Conservation (phyloP, 2,113 vertebrate species). For the Centropristis striata region DNA sequence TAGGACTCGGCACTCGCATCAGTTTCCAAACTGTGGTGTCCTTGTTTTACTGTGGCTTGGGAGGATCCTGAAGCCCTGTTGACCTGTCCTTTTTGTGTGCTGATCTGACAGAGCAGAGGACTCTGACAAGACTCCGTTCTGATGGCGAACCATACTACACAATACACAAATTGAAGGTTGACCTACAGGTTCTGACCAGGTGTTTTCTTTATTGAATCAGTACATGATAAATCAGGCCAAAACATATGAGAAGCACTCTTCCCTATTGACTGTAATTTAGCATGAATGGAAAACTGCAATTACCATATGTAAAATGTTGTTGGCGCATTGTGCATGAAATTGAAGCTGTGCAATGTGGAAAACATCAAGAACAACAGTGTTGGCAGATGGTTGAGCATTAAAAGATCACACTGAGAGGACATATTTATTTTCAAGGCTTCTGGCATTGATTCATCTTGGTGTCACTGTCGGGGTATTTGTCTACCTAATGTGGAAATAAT, state of each 20-base stretch:
- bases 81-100: too few species aligned
- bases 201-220: background rate
- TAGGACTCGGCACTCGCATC: too few species aligned
- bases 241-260: background rate
- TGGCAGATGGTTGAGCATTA: constrained; percentile 3
- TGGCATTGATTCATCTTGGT: constrained; percentile 1
- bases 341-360: constrained; percentile 28
- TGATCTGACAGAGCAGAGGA: too few species aligned
- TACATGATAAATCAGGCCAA: background rate
- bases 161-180: too few species aligned
- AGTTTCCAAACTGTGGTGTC: too few species aligned
- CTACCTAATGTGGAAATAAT: constrained; percentile 17
- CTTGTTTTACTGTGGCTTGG: too few species aligned
- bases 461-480: background rate
- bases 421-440: constrained; percentile 15
- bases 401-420: constrained; percentile 9
- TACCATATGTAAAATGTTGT: constrained; percentile 12
- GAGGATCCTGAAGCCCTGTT: too few species aligned
- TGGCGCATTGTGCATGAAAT: constrained; percentile 28
- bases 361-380: constrained; percentile 25
- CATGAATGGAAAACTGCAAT: constrained; percentile 3
- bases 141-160: too few species aligned
- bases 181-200: background rate
- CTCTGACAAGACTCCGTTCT: too few species aligned
- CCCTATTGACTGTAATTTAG: constrained; percentile 12